Percentiles rank a stretch among this genome's conserved stretches.
Evolutionary conservation across 2,113 vertebrate genomes (phyloP).

Genomic region (Pollimyrus isidori): DNA sequence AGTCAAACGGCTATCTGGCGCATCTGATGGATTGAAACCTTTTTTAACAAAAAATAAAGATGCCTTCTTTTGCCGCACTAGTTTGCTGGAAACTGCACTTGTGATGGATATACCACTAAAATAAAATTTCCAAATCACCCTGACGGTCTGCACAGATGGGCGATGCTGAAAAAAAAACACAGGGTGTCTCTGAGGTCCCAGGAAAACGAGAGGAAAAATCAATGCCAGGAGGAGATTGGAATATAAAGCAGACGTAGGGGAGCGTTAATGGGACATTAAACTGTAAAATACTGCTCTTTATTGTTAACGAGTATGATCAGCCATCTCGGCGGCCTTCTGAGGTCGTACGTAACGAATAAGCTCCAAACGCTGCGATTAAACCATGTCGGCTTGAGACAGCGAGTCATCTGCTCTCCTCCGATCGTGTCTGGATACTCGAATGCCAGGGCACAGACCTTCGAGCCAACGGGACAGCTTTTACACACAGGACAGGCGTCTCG

Average conservation of each 20-base stretch:
- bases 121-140: not conserved
- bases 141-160: not conserved
- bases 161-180: not conserved
- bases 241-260: not conserved
- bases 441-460: not conserved
- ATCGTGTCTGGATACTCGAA: not conserved
- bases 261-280: not conserved
- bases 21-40: not conserved
- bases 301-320: not conserved
- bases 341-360: not conserved
- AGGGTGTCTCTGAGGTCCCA: not conserved
- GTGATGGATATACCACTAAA: not conserved
- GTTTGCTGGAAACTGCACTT: not conserved
- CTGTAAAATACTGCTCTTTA: not conserved
- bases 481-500: not conserved
- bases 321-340: not conserved
- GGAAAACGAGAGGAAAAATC: not conserved
- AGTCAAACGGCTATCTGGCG: not conserved
- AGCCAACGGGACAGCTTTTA: not conserved
- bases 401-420: not conserved
- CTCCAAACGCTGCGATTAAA: not conserved
- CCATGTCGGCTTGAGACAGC: not conserved
- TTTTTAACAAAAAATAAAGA: not conserved
- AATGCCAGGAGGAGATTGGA: not conserved
- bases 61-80: not conserved